Conservation (phyloP, 1,140 invertebrate genomes). For the Drosophila asahinai region DNA sequence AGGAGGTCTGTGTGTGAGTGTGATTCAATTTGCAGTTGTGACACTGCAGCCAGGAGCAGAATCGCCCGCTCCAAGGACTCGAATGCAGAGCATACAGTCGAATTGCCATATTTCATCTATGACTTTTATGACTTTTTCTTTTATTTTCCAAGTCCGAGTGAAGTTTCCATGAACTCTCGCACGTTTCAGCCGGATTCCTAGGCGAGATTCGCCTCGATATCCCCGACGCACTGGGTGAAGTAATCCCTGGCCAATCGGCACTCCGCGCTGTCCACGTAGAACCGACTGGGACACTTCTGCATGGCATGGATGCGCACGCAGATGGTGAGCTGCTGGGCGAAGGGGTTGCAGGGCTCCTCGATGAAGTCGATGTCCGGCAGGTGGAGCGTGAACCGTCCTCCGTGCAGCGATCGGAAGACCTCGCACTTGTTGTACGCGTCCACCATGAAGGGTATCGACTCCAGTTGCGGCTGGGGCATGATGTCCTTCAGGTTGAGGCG, state of each 20-base stretch:
- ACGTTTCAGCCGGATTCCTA: constrained; percentile 22
- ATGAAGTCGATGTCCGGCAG: constrained; percentile 69
- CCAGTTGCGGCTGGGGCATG: constrained; percentile 52
- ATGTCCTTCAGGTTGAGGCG: constrained; percentile 35
- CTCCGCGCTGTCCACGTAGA: constrained; percentile 46
- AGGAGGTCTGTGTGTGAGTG: constrained; percentile 44
- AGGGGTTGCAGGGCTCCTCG: constrained; percentile 62
- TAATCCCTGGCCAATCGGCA: constrained; percentile 55
- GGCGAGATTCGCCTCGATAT: constrained; percentile 55
- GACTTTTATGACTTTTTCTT: constrained; percentile 76
- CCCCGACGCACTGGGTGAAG: constrained; percentile 61
- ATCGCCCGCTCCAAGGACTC: constrained; percentile 22
- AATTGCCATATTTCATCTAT: constrained; percentile 81
- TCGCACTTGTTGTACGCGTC: constrained; percentile 55
- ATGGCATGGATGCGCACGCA: constrained; percentile 64
- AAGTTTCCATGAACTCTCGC: constrained; percentile 54
- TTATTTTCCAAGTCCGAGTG: constrained; percentile 52
- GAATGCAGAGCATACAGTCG: constrained; percentile 50
- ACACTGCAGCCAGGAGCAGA: constrained; percentile 56
- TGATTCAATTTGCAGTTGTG: constrained; percentile 81
- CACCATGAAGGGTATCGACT: constrained; percentile 53
- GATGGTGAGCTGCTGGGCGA: constrained; percentile 61
- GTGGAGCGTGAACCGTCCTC: constrained; percentile 44
- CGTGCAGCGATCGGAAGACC: constrained; percentile 44
- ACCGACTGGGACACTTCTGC: constrained; percentile 65